Evolutionary conservation across 2,797 vertebrate genomes (phyloP).

Genomic region (Gadopsis bispinosus): DNA sequence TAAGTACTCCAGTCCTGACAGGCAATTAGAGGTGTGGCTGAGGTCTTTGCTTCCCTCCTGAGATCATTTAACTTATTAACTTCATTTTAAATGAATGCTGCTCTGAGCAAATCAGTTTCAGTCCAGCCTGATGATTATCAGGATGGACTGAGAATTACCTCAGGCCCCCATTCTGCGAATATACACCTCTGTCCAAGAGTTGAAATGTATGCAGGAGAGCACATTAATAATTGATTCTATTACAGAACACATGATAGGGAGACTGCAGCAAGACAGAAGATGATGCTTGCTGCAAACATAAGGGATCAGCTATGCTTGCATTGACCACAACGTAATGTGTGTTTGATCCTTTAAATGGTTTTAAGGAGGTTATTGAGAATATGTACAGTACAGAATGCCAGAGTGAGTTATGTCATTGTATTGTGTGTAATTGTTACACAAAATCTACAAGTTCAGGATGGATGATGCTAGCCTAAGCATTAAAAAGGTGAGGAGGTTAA

Average conservation of each 20-base stretch:
- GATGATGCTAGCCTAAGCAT: conserved; percentile 5
- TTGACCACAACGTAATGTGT: conserved; percentile 14
- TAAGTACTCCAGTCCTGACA: conserved; percentile 5
- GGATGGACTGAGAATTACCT: conserved; percentile 53
- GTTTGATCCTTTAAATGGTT: conserved; percentile 7
- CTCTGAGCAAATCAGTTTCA: conserved; percentile 51
- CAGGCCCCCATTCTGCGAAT: conserved; percentile 48
- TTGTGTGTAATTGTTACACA: conserved; percentile 1
- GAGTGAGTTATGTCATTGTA: conserved; percentile 14
- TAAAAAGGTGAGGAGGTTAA: conserved; percentile 13
- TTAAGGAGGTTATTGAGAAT: conserved; percentile 11
- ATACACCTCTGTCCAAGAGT: conserved; percentile 61
- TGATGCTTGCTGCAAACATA: conserved; percentile 53
- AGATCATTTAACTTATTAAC: conserved; percentile 46
- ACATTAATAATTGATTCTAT: conserved; percentile 73
- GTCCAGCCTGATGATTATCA: conserved; percentile 40
- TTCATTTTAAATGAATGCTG: conserved; percentile 49
- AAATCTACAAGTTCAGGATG: conserved; percentile 16
- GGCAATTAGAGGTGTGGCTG: conserved; percentile 3
- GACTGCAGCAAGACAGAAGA: conserved; percentile 58
- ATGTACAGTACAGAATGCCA: not conserved
- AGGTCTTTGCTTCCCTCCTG: conserved; percentile 7
- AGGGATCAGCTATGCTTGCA: conserved; percentile 33
- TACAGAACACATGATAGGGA: conserved; percentile 68
- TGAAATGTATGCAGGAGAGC: conserved; percentile 66